phyloP scores from a whole-genome alignment of 2,797 vertebrate genomes.

The Gallinago solitaria region DNA sequence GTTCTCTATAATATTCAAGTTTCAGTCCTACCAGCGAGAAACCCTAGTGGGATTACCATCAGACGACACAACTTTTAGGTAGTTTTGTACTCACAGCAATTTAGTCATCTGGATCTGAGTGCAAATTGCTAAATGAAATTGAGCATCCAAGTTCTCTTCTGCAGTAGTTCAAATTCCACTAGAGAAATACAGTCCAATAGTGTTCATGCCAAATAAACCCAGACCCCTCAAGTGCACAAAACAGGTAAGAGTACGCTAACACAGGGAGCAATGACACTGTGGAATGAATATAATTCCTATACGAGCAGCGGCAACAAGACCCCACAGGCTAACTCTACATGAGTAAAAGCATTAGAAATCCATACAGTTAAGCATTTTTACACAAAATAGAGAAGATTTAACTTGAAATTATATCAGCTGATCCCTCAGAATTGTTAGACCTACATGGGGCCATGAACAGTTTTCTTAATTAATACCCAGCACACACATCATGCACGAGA shows the following conservation, averaged over 20 bases:
- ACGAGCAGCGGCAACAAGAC: slow-evolving; percentile 61
- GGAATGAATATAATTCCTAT: slow-evolving; percentile 68
- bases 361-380: neutral
- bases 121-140: neutral
- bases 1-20: neutral
- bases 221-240: neutral
- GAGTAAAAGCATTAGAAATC: neutral
- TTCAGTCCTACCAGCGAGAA: neutral
- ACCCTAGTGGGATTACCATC: neutral
- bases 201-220: neutral
- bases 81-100: neutral
- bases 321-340: rapidly evolving
- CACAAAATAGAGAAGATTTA: neutral
- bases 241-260: slow-evolving; percentile 2
- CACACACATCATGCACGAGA: rapidly evolving
- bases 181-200: neutral
- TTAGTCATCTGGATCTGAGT: neutral
- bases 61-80: neutral
- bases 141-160: neutral
- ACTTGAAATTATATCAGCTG: neutral
- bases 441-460: rapidly evolving
- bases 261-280: neutral
- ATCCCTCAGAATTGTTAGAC: neutral
- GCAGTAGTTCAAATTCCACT: neutral
- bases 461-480: neutral